Evolutionary conservation across 2,797 vertebrate genomes (phyloP).

Genomic region (Cyprinodon diabolis): DNA sequence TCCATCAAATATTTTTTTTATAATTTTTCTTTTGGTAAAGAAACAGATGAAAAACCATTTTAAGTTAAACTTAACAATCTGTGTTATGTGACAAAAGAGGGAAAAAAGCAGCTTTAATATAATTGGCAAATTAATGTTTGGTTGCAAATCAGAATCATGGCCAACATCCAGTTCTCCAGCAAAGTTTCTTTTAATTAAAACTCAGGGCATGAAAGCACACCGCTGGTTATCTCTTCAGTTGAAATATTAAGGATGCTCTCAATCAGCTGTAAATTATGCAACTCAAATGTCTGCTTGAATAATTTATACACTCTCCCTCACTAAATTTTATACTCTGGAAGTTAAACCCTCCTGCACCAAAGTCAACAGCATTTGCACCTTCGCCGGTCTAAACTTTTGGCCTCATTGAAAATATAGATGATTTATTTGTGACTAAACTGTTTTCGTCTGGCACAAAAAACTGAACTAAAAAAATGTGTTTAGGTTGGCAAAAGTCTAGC

Average conservation of each 20-base stretch:
- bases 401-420: neutral
- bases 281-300: neutral
- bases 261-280: neutral
- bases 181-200: neutral
- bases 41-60: neutral
- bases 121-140: neutral
- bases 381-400: neutral
- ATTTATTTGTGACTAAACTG: neutral
- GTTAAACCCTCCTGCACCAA: neutral
- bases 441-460: neutral
- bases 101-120: neutral
- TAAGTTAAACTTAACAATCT: neutral
- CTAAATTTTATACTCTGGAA: neutral
- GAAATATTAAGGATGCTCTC: neutral
- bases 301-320: neutral
- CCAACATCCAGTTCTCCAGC: neutral
- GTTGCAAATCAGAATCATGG: neutral
- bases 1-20: no score
- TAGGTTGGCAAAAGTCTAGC: neutral
- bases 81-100: neutral
- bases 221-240: neutral
- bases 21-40: neutral
- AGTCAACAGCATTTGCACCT: neutral
- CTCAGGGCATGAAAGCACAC: neutral
- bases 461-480: neutral